Percentiles rank a stretch among this genome's conserved stretches.
Evolutionary conservation across 1,140 invertebrate genomes (phyloP).

Genomic region (Magallana ariakensis): DNA sequence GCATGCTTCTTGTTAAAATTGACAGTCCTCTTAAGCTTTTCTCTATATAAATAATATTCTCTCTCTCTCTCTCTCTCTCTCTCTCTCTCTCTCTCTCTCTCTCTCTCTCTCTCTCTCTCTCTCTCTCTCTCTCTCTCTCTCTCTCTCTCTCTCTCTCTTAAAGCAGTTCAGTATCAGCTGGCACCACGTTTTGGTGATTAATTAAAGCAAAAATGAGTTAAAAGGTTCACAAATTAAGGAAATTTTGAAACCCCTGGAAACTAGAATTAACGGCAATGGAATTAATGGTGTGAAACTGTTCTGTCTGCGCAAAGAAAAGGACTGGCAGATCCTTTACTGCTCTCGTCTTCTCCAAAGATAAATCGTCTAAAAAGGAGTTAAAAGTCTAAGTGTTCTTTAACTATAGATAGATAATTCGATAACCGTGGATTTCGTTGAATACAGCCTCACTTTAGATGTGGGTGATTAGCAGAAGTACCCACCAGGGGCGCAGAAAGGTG

Average conservation of each 20-base stretch:
- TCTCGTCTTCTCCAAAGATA: not conserved
- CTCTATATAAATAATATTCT: too few relatives aligned
- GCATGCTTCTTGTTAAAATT: too few relatives aligned
- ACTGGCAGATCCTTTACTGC: not conserved
- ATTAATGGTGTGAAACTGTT: not conserved
- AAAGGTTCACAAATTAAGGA: conserved; percentile 29
- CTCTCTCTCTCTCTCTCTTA: conserved; percentile 11
- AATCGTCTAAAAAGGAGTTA: conserved; percentile 2
- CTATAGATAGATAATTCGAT: conserved; percentile 4
- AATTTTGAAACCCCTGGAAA: conserved; percentile 10
- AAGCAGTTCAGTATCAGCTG: not conserved
- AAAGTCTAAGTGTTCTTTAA: conserved; percentile 12
- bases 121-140: conserved; percentile 23
- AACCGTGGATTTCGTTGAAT: not conserved
- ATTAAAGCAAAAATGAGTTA: conserved; percentile 20
- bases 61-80: not conserved
- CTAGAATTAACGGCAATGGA: conserved; percentile 25
- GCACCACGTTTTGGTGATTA: not conserved
- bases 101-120: conserved; percentile 23
- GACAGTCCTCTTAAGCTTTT: too few relatives aligned
- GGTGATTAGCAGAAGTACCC: conserved; percentile 6
- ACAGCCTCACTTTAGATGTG: conserved; percentile 6
- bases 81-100: conserved; percentile 14
- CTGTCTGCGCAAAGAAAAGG: not conserved
- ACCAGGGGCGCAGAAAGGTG: not conserved